phyloP scores from a whole-genome alignment of 2,888 invertebrate genomes.

The Tinea semifulvella region DNA sequence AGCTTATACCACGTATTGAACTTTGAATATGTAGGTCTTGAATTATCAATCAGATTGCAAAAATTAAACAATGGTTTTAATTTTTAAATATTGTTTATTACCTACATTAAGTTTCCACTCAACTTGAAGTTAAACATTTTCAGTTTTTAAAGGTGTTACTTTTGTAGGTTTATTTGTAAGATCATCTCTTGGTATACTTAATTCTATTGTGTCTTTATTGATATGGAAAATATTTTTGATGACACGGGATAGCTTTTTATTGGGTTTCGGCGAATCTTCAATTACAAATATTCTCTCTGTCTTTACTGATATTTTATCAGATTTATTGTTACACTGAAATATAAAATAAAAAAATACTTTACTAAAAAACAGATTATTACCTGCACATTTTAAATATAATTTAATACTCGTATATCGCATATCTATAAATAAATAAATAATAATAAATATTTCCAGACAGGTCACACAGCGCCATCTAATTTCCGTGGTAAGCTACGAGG shows the following conservation, averaged over 20 bases:
- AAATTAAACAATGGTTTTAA: too few species aligned
- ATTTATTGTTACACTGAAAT: conserved; percentile 36
- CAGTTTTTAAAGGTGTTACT: conserved; percentile 45
- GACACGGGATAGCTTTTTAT: conserved; percentile 37
- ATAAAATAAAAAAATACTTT: conserved; percentile 5
- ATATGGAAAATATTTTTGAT: conserved; percentile 49
- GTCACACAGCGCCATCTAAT: too few species aligned
- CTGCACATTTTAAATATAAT: too few species aligned
- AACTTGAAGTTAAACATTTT: conserved; percentile 23
- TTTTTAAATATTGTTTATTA: too few species aligned
- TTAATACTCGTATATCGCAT: too few species aligned
- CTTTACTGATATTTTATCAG: conserved; percentile 30
- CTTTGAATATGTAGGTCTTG: too few species aligned
- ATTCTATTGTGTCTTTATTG: conserved; percentile 44
- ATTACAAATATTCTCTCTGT: conserved; percentile 51
- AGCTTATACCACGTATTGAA: too few species aligned
- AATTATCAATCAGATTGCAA: too few species aligned
- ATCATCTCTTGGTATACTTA: conserved; percentile 46
- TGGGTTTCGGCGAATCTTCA: conserved; percentile 38
- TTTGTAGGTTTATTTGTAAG: conserved; percentile 48
- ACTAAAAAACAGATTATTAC: background rate
- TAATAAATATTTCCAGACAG: too few species aligned
- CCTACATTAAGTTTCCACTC: too few species aligned
- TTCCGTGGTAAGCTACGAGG: too few species aligned
- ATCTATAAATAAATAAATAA: too few species aligned